Evolutionary conservation across 2,113 vertebrate species (phyloP), one percentile per base, ranked within the genome.

Genomic region (Ursus arctos): DNA sequence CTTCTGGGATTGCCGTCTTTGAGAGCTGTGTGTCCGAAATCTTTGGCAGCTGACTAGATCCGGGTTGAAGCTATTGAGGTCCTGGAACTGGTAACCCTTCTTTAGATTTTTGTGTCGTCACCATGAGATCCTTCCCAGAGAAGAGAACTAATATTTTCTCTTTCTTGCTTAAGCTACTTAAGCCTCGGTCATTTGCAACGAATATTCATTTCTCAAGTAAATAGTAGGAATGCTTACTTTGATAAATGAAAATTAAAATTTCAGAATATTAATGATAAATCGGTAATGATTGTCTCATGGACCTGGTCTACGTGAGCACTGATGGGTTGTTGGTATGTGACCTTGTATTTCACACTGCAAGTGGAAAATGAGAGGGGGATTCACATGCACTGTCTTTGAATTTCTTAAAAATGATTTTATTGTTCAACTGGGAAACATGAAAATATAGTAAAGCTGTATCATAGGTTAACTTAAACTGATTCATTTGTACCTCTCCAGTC

Each of bases 211-310:
- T 93, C 5, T 91, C 4, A 47, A 26, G 33, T 47, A 88, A 76
- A 77, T 33, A 59, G 4, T 74, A 72, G 3, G 11, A 49, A 4
- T 85, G 2, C 15, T 96, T 88, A 49, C 21, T 83, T 81, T 53
- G n/a, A 91, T 91, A 85, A 61, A 84, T 61, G 82, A 79, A 82
- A 83, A 85, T 87, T 22, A 7, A 36, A n/a, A n/a, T 87, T 81
- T 51, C 8, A 47, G 18, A 91, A 88, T 10, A 47, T 59, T 47
- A 53, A 36, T 65, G 24, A 8, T 55, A 91, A 88, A 85, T 26
- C 69, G 40, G 88, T 26, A 63, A 21, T 31, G 16, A 59, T 89
- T 59, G 2, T 59, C 21, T 77, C 7, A 55, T 7, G 28, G 31
- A 49, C 22, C 7, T 71, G 4, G 1, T 21, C 9, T 40, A 0